Conservation (phyloP, 1,140 invertebrate genomes). For the Saccostrea glomerata region DNA sequence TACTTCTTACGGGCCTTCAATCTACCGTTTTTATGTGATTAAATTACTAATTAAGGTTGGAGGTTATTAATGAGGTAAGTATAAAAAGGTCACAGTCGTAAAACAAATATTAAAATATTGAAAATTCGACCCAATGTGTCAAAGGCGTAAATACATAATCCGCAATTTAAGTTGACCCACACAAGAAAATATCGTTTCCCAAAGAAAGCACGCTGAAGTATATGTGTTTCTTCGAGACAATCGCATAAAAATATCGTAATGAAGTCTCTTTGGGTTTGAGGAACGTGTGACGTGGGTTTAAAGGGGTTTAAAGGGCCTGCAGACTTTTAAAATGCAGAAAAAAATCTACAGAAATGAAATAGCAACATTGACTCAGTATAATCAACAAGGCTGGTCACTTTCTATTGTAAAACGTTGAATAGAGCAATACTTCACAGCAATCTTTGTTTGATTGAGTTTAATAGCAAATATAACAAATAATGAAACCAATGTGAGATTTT, state of each 20-base stretch:
- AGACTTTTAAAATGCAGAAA: constrained; percentile 19
- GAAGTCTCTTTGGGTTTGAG: not conserved
- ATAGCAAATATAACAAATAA: constrained; percentile 30
- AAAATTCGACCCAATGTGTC: not conserved
- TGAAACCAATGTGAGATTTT: not conserved
- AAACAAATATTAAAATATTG: not conserved
- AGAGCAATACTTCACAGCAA: not conserved
- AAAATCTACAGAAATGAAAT: constrained; percentile 5
- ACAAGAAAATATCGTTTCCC: not conserved
- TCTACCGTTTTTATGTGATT: too few species aligned
- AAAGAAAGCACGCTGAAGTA: not conserved
- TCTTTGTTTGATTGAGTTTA: constrained; percentile 13
- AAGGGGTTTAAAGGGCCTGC: constrained; percentile 2
- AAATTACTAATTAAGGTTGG: too few species aligned
- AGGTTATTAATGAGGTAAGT: too few species aligned
- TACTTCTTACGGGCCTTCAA: too few species aligned
- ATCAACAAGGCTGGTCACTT: constrained; percentile 21
- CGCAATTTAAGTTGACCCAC: not conserved
- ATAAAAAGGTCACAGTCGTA: not conserved
- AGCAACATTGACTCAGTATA: constrained; percentile 8
- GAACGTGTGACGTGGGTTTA: not conserved
- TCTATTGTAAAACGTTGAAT: constrained; percentile 20
- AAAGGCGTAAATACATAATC: not conserved
- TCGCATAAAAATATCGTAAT: not conserved
- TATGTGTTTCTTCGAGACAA: not conserved